phyloP scores from a whole-genome alignment of 2,888 invertebrate genomes.

The Dione juno region DNA sequence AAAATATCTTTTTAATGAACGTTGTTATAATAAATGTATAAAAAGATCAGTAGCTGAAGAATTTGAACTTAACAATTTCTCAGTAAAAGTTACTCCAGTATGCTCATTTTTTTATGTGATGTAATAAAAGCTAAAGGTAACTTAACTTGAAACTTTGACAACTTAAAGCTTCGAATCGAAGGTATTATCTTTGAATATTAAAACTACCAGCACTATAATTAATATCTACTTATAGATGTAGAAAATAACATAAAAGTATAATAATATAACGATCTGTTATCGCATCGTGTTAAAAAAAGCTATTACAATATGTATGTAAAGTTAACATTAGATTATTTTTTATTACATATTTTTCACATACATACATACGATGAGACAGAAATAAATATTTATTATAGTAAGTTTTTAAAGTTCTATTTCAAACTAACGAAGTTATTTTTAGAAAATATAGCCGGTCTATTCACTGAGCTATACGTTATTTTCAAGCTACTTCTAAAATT shows the following conservation, averaged over 20 bases:
- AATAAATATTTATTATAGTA: too few relatives aligned
- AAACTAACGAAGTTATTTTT: too few relatives aligned
- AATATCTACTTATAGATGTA: background rate
- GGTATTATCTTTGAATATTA: background rate
- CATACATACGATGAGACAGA: too few relatives aligned
- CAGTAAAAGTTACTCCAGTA: background rate
- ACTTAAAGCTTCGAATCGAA: background rate
- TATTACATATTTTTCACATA: too few relatives aligned
- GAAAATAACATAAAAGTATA: background rate
- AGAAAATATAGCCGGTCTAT: too few relatives aligned
- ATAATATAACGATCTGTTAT: background rate
- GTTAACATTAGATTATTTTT: too few relatives aligned
- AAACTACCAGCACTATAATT: background rate
- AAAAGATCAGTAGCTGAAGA: background rate
- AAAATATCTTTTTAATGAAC: background rate
- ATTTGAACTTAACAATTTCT: background rate
- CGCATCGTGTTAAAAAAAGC: too few relatives aligned
- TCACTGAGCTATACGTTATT: too few relatives aligned
- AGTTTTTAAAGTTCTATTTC: too few relatives aligned
- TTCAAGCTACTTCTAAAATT: too few relatives aligned
- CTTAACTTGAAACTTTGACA: slow-evolving; percentile 5
- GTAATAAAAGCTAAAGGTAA: background rate
- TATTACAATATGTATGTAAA: too few relatives aligned
- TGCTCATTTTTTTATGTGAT: background rate
- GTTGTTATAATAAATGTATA: slow-evolving; percentile 1